Evolutionary conservation across 2,888 invertebrate genomes (phyloP).

Genomic region (Rhorus exstirpatorius): DNA sequence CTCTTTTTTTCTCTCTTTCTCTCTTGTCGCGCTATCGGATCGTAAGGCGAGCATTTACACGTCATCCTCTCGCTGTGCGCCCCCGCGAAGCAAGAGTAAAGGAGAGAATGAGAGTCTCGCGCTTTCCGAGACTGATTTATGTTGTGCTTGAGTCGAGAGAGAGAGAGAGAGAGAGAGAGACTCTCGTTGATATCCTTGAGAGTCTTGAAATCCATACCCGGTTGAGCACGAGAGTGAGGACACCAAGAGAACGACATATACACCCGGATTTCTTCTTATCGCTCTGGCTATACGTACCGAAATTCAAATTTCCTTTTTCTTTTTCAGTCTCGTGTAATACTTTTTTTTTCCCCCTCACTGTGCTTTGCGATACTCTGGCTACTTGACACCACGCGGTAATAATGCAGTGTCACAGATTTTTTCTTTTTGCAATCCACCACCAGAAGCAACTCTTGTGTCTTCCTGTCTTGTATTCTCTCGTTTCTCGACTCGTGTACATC

Average conservation of each 20-base stretch:
- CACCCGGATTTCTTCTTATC: conserved; percentile 70
- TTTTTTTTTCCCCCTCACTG: conserved; percentile 23
- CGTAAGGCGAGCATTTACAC: conserved; percentile 85
- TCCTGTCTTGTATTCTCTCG: conserved; percentile 55
- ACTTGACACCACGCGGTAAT: conserved; percentile 35
- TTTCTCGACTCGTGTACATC: conserved; percentile 50
- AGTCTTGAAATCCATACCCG: conserved; percentile 80
- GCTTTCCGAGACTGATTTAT: conserved; percentile 79
- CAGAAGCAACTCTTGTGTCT: conserved; percentile 67
- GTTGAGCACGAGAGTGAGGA: conserved; percentile 54
- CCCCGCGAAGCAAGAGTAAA: conserved; percentile 75
- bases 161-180: too few species aligned
- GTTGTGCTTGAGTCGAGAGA: conserved; percentile 73
- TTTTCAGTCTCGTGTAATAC: conserved; percentile 7
- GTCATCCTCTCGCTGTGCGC: conserved; percentile 76
- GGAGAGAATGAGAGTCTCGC: conserved; percentile 36
- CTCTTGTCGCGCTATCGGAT: conserved; percentile 81
- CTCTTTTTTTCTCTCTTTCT: conserved; percentile 53
- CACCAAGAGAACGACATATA: conserved; percentile 68
- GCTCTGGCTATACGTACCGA: conserved; percentile 61
- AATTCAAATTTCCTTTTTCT: conserved; percentile 46
- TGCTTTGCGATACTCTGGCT: conserved; percentile 43
- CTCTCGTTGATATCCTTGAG: conserved; percentile 70
- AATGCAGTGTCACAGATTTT: conserved; percentile 22
- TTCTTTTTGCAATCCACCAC: conserved; percentile 37